A percentile compares a stretch with the other conserved stretches of the same genome.
Conservation (phyloP, 92 coral and sea anemone species). For the Phenganax marumi region DNA sequence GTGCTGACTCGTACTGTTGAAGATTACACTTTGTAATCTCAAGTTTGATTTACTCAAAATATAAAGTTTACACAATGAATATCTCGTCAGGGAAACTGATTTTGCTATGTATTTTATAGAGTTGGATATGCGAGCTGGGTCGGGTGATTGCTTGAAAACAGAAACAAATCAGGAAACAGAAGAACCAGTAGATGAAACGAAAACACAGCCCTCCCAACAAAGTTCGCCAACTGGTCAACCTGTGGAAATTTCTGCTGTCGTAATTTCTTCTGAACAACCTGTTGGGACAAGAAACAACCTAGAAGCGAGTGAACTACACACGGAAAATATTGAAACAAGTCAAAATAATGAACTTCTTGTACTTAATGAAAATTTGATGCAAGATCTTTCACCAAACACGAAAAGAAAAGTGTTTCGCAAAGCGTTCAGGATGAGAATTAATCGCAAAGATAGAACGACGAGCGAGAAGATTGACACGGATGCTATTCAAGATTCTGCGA, state of each 20-base stretch:
- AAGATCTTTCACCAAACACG: constrained; percentile 33
- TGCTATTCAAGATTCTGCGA: background rate
- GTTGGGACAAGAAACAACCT: background rate
- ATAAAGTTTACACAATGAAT: background rate
- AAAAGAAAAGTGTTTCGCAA: constrained; percentile 36
- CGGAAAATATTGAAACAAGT: background rate
- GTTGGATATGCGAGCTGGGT: constrained; percentile 11
- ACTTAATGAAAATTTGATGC: constrained; percentile 25
- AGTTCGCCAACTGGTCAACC: background rate
- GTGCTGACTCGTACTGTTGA: no score
- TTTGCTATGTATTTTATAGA: constrained; percentile 1
- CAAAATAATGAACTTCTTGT: background rate
- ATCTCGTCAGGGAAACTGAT: background rate
- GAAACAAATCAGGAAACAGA: background rate
- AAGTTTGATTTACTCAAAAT: background rate
- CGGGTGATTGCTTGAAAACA: background rate
- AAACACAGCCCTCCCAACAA: background rate
- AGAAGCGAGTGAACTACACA: background rate
- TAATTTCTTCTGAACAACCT: background rate
- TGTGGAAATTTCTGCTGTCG: background rate
- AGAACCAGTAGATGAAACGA: background rate
- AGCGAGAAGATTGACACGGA: constrained; percentile 12
- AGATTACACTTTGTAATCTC: no score
- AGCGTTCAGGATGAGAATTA: constrained; percentile 39
- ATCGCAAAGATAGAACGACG: background rate